These are phyloP conservation scores for Cryptocheilus praepositus DNA, from an alignment of 2,888 invertebrate species.

Conservation along the genomic window DNA sequence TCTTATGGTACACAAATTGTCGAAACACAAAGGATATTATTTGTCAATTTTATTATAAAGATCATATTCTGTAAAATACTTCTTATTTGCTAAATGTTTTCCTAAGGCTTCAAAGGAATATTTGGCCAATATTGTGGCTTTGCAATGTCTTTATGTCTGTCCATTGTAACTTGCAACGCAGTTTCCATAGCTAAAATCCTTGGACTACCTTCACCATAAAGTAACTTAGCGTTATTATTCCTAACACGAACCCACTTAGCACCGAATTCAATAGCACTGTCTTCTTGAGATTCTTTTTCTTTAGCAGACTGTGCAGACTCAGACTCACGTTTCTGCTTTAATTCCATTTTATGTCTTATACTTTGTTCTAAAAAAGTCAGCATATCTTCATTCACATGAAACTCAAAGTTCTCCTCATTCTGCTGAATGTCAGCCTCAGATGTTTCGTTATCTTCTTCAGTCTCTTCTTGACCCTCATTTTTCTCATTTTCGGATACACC, in stretches of 20 bases:
- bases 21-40: neutral
- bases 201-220: slow-evolving; percentile 82
- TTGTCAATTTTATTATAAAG: slow-evolving; percentile 3
- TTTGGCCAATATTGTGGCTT: slow-evolving; percentile 85
- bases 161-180: slow-evolving; percentile 81
- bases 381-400: slow-evolving; percentile 81
- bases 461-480: slow-evolving; percentile 25
- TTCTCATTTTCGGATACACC: slow-evolving; percentile 1
- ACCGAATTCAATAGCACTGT: slow-evolving; percentile 44
- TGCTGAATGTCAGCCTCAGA: slow-evolving; percentile 41
- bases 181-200: slow-evolving; percentile 85
- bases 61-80: neutral
- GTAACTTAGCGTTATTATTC: slow-evolving; percentile 72
- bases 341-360: slow-evolving; percentile 76
- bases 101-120: slow-evolving; percentile 78
- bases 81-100: neutral
- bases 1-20: neutral
- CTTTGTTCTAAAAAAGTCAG: slow-evolving; percentile 80
- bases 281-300: slow-evolving; percentile 31
- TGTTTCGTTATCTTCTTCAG: slow-evolving; percentile 56
- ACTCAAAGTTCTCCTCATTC: slow-evolving; percentile 71
- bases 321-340: slow-evolving; percentile 61
- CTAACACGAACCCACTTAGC: slow-evolving; percentile 68
- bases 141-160: slow-evolving; percentile 78
- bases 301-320: slow-evolving; percentile 27